Conservation (phyloP, 1,140 invertebrate species). For the Eupristina koningsbergeri region DNA sequence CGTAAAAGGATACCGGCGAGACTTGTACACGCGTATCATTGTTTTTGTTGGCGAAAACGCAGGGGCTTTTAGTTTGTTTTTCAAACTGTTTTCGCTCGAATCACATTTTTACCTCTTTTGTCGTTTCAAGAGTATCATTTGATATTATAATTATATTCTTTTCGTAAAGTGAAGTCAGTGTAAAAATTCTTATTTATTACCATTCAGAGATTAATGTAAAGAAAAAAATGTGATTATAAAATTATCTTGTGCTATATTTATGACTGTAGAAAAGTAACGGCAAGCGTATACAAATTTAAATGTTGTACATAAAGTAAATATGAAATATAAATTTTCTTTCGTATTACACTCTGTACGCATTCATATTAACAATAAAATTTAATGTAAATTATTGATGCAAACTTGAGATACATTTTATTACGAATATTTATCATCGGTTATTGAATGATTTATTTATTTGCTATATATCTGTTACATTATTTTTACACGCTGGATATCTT, state of each 20-base stretch:
- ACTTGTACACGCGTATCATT: slow-evolving; percentile 23
- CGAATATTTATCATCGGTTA: no score
- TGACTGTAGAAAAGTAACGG: no score
- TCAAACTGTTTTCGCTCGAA: background rate
- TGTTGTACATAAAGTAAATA: no score
- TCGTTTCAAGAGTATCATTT: background rate
- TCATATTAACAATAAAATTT: no score
- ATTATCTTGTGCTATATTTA: background rate
- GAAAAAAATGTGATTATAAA: background rate
- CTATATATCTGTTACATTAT: no score
- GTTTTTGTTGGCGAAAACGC: slow-evolving; percentile 8
- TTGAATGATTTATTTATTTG: no score
- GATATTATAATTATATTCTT: background rate
- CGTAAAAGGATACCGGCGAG: slow-evolving; percentile 42
- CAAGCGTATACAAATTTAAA: no score
- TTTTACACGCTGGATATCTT: no score
- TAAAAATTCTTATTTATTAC: background rate
- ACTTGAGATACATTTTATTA: no score
- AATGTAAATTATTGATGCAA: no score
- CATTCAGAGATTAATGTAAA: background rate
- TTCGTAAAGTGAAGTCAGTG: background rate
- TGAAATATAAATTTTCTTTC: no score
- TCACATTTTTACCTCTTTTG: background rate
- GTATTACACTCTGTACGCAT: no score
- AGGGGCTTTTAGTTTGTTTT: background rate